phyloP scores from a whole-genome alignment of 1,140 invertebrate genomes.

The Drosophila truncata region DNA sequence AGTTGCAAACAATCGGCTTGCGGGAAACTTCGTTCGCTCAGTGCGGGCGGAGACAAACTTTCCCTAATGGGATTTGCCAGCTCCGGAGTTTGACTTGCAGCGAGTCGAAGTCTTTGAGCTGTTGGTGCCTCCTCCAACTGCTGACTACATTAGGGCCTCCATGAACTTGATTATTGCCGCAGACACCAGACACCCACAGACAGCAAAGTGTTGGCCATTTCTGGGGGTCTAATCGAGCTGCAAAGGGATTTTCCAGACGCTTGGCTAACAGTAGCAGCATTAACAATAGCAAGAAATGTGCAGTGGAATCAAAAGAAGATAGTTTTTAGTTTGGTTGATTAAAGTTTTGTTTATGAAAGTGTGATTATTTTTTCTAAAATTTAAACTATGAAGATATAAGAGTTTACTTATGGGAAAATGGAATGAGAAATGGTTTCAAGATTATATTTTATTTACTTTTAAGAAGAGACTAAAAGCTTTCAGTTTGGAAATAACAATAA shows the following conservation, averaged over 20 bases:
- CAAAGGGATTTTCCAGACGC: conserved; percentile 19
- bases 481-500: background rate
- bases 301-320: background rate
- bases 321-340: background rate
- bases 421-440: too few relatives aligned
- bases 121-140: background rate
- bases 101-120: conserved; percentile 14
- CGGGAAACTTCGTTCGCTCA: conserved; percentile 44
- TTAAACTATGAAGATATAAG: background rate
- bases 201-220: conserved; percentile 24
- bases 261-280: background rate
- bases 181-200: conserved; percentile 13
- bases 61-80: conserved; percentile 55
- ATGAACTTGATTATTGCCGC: conserved; percentile 20
- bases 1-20: conserved; percentile 43
- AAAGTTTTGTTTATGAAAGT: background rate
- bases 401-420: too few relatives aligned
- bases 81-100: conserved; percentile 34
- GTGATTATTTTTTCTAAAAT: background rate
- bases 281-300: background rate
- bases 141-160: conserved; percentile 44
- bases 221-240: background rate
- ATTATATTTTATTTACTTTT: background rate
- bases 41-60: conserved; percentile 38
- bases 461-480: background rate